These are phyloP conservation scores for Diabrotica virgifera DNA, from an alignment of 1,140 invertebrate species.

Conservation along the genomic window DNA sequence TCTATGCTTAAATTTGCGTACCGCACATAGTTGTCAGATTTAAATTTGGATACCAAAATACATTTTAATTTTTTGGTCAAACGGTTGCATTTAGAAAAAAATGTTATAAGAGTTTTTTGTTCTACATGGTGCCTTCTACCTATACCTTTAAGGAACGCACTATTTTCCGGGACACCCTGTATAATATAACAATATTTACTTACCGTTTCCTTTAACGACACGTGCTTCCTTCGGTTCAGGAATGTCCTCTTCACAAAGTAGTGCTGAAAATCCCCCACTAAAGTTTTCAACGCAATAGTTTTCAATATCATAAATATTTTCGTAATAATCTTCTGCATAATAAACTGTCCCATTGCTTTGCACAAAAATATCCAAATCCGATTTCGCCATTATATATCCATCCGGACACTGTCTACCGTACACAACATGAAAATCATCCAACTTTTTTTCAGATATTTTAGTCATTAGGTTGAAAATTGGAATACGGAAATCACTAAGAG, in stretches of 20 bases:
- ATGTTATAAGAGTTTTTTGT: too few relatives aligned
- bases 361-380: background rate
- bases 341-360: slow-evolving; percentile 7
- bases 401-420: background rate
- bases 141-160: too few relatives aligned
- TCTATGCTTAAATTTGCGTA: too few relatives aligned
- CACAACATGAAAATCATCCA: slow-evolving; percentile 4
- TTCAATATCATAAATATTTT: background rate
- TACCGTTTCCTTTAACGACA: slow-evolving; percentile 4
- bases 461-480: slow-evolving; percentile 4
- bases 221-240: background rate
- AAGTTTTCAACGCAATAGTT: slow-evolving; percentile 8
- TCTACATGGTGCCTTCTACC: too few relatives aligned
- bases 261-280: background rate
- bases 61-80: too few relatives aligned
- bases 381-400: background rate
- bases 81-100: too few relatives aligned
- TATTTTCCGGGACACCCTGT: too few relatives aligned
- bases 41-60: too few relatives aligned
- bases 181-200: background rate
- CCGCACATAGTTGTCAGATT: too few relatives aligned
- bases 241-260: background rate
- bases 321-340: background rate
- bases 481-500: background rate
- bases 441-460: background rate